phyloP scores from a whole-genome alignment of 2,113 vertebrate species.

The Asarcornis scutulata region DNA sequence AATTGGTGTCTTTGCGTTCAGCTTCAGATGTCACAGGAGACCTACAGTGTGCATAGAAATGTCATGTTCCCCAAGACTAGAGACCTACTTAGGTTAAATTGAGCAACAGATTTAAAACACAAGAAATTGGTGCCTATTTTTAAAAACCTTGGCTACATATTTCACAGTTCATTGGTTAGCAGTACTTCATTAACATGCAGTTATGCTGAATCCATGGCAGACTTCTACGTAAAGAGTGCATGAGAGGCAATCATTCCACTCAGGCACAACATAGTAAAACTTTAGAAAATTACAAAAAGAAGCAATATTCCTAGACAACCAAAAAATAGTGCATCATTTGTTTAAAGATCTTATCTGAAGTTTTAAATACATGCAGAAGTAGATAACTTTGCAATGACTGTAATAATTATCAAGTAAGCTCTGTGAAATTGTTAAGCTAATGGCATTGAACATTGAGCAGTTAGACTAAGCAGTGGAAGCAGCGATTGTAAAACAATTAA shows the following conservation, averaged over 20 bases:
- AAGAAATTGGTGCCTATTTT: background rate
- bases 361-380: background rate
- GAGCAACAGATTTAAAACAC: background rate
- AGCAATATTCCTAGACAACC: background rate
- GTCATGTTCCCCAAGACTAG: background rate
- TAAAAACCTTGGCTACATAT: background rate
- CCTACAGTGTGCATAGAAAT: background rate
- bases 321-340: background rate
- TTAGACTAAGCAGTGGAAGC: background rate
- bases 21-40: background rate
- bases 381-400: background rate
- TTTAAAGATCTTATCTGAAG: background rate
- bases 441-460: background rate
- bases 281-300: background rate
- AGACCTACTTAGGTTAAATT: background rate
- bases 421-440: background rate
- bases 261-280: background rate
- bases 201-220: background rate
- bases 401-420: background rate
- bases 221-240: background rate
- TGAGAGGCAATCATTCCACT: background rate
- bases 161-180: background rate
- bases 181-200: background rate
- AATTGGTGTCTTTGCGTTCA: background rate
- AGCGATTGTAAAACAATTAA: constrained; percentile 33